Evolutionary conservation across 2,888 invertebrate genomes (phyloP), one percentile per base, ranked within the genome.

Genomic region (Sphecodes monilicornis): DNA sequence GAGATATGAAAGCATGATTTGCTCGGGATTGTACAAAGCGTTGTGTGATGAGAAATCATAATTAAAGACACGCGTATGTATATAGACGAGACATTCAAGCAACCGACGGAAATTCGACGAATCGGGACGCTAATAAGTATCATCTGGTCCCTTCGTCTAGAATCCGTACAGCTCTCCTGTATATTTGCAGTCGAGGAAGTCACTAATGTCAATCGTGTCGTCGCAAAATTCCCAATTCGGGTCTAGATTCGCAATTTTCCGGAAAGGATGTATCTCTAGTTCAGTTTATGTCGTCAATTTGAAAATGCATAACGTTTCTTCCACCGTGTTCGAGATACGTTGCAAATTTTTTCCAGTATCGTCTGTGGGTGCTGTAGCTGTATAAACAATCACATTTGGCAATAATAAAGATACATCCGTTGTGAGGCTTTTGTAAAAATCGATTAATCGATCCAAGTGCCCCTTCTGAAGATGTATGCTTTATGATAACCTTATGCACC

Each of bases 21-120:
- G 69, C n/a, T 43, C 43, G 43, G 26, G 43, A 43, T 43, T 43
- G 29, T 4, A 50, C 32, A 50, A 66, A 29, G n/a, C n/a, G 26
- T 64, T 39, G 57, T 39, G 60, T 32, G 76, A 70, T 18, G 69
- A 70, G 64, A 29, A 3, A n/a, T 54, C 54, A 13, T 29, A 43
- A 16, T 18, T 8, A 5, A 29, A 43, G n/a, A 11, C n/a, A 54
- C 54, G 10, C 22, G n/a, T n/a, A 8, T 54, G 54, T 50, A 22
- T 50, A 50, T 50, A 50, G 46, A 22, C 22, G 46, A 50, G 18
- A 50, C 46, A 5, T 50, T 18, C 18, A 18, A 22, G 22, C 46
- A 18, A 22, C 46, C 46, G 36, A 36, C 36, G 36, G 5, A 36
- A 36, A 50, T 22, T 50, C 8, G 22, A 50, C 50, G 22, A 50